Base-by-base conservation (phyloP, 53 echinoderm and acorn worm species). In the Luidia sarsii region DNA sequence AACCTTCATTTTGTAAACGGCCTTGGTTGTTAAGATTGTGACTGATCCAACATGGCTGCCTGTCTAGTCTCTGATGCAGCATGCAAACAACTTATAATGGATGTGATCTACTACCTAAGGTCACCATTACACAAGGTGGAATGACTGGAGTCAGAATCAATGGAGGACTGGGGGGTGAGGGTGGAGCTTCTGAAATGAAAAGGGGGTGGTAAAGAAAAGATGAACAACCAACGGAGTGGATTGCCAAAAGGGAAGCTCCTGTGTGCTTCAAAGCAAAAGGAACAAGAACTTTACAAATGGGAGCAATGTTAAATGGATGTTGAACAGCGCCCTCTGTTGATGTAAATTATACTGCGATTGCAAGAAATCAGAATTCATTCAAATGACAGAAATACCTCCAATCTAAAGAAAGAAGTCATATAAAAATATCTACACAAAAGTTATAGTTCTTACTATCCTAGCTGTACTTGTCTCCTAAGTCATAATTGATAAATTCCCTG, bases 91-190 rank as follows among this genome's bases (percentile, higher is more conserved):
- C 77, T 77, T 61, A 77, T 77, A 77, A 77, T 16, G 45, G 77
- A 77, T 77, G 45, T 61, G 61, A 55, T 77, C 45, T 77, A 77
- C 77, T 77, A 77, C 77, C 77, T 77, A 77, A 18, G 48, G 77
- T 61, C 77, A 77, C 77, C 77, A 61, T 77, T 77, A 61, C 77
- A 77, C 77, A 77, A 48, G 61, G 77, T 77, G 77, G 77, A 77
- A 61, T 77, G 59, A 77, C 77, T 82, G 66, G 87, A 82, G 87
- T 67, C 81, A 73, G 87, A 81, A 72, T 53, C 49, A 48, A 66
- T 70, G 82, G 73, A 82, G 67, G 82, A 73, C 73, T 72, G 81
- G 65, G 87, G 65, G 74, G 73, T 64, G 57, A 54, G 74, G 82
- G 87, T 39, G 87, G 60, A 71, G 57, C 41, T 51, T 80, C 65